Conservation (phyloP, 2,113 vertebrate species). For the Oncorhynchus kisutch region DNA sequence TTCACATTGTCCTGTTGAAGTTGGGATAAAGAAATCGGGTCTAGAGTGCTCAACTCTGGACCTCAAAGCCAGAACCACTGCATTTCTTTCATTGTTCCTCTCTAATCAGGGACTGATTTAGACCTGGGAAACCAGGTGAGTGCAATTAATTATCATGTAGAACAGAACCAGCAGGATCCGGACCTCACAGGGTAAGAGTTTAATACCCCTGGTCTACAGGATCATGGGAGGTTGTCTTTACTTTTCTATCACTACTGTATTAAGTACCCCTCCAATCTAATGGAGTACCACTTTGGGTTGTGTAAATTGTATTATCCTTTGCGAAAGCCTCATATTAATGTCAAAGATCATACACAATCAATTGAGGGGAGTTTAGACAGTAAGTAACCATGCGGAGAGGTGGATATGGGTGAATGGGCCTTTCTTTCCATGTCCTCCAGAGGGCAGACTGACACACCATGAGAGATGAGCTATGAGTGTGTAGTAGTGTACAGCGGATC, state of each 20-base stretch:
- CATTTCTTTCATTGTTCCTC: too few species aligned
- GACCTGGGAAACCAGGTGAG: too few species aligned
- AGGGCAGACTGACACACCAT: constrained; percentile 52
- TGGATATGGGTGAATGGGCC: not conserved
- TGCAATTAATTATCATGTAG: too few species aligned
- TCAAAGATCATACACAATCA: not conserved
- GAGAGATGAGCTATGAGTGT: not conserved
- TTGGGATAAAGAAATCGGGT: not conserved
- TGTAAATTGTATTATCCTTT: not conserved
- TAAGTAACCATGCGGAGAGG: not conserved
- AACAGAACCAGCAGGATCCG: too few species aligned
- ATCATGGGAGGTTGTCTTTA: not conserved
- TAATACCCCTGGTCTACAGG: not conserved
- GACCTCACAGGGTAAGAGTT: too few species aligned
- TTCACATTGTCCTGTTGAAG: constrained; percentile 34
- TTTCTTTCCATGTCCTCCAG: constrained; percentile 50
- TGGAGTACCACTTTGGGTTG: not conserved
- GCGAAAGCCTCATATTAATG: not conserved
- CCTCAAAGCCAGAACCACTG: too few species aligned
- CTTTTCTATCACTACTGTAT: not conserved
- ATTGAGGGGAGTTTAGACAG: not conserved
- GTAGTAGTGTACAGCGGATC: not conserved
- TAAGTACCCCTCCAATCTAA: not conserved
- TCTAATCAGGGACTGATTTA: too few species aligned
- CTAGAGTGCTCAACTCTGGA: too few species aligned